Conservation (phyloP, 1,140 invertebrate species). For the Tetraneura akinire region DNA sequence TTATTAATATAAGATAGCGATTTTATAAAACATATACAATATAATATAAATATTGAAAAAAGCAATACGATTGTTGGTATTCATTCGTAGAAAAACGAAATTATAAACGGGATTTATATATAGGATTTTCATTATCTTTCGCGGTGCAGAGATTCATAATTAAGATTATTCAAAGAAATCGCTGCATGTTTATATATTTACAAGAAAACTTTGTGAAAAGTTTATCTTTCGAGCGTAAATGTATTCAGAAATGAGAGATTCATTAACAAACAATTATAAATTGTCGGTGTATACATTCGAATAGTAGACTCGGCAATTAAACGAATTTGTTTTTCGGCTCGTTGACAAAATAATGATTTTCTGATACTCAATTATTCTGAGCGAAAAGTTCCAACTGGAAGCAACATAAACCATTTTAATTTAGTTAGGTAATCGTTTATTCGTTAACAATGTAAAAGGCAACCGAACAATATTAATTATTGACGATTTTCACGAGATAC, state of each 20-base stretch:
- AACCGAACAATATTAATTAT: neutral
- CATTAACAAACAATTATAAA: neutral
- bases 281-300: neutral
- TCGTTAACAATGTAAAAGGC: neutral
- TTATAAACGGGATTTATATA: too few relatives aligned
- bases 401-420: neutral
- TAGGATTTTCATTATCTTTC: too few relatives aligned
- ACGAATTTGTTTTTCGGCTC: neutral
- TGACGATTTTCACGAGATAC: neutral
- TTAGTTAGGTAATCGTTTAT: neutral
- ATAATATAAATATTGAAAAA: too few relatives aligned
- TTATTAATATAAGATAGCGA: too few relatives aligned
- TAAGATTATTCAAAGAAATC: too few relatives aligned
- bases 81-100: too few relatives aligned
- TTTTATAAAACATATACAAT: too few relatives aligned
- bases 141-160: too few relatives aligned
- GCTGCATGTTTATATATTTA: too few relatives aligned
- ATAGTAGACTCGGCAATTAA: neutral
- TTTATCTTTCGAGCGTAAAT: neutral
- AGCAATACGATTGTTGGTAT: too few relatives aligned
- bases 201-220: neutral
- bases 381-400: neutral
- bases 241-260: neutral
- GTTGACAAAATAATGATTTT: neutral
- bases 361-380: neutral